Percentiles rank a stretch among this genome's conserved stretches.
Evolutionary conservation across 2,113 vertebrate genomes (phyloP).

Genomic region (Caranx melampygus): DNA sequence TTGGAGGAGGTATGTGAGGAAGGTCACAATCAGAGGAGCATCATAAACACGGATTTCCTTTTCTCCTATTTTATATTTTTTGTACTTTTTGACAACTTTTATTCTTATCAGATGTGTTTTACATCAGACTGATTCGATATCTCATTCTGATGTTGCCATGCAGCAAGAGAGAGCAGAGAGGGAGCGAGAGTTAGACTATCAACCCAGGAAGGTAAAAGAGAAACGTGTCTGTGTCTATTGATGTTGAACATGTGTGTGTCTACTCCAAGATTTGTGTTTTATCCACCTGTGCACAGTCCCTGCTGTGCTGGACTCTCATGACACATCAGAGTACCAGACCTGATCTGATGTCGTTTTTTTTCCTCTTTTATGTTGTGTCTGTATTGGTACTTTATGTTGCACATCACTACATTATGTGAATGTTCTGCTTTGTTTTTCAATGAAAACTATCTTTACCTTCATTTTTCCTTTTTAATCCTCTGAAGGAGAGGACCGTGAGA

Average conservation of each 20-base stretch:
- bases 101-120: neutral
- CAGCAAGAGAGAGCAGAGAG: slow-evolving; percentile 82
- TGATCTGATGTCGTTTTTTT: neutral
- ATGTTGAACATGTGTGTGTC: slow-evolving; percentile 6
- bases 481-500: slow-evolving; percentile 78
- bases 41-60: too few relatives aligned
- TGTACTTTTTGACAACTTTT: neutral
- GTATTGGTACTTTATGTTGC: neutral
- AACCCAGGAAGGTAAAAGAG: slow-evolving; percentile 80
- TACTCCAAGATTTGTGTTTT: neutral
- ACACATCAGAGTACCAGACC: neutral
- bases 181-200: slow-evolving; percentile 80
- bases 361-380: neutral
- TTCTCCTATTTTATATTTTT: neutral
- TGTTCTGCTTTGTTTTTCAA: slow-evolving; percentile 7
- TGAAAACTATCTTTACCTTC: neutral
- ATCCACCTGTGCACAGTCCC: neutral
- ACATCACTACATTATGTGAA: neutral
- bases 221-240: slow-evolving; percentile 9
- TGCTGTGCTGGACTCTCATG: neutral
- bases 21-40: too few relatives aligned
- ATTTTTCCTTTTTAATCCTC: slow-evolving; percentile 11
- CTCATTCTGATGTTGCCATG: slow-evolving; percentile 58
- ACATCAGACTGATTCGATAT: slow-evolving; percentile 42
- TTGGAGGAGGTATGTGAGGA: neutral